Evolutionary conservation across 1,140 invertebrate species (phyloP), one percentile per base, ranked within the genome.

Genomic region (Pseudomyrmex concolor): DNA sequence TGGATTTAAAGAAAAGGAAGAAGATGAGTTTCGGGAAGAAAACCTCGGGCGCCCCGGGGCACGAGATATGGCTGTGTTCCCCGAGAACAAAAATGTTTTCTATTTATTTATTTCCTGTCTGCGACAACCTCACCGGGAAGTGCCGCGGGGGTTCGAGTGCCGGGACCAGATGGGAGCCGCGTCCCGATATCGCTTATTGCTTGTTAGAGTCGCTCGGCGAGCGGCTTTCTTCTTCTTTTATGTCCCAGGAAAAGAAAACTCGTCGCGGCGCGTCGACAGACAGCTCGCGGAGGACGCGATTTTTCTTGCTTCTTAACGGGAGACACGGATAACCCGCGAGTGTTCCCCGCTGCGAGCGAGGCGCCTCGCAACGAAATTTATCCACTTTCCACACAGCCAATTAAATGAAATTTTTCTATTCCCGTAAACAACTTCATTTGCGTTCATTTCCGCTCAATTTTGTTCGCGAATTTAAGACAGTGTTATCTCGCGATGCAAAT

Each of bases 41-140:
- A 63, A 62, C 9, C 55, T 34, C 50, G 25, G 45, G 19, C 43
- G 19, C 17, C 51, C 34, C 15, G 43, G 50, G 72, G 51, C 45
- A 83, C 71, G 60, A 34, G 25, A 64, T 22, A 64, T 43, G 54
- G 17, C 62, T 34, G 43, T 70, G 12, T 70, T 59, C 15, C 45
- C 45, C 7, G 64, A 50, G 50, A 57, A 50, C 80, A 19, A 87
- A 51, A 81, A 89, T 84, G 74, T 87, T 82, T 82, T 82, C 70
- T 82, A 82, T 74, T 82, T 81, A 81, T 81, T 81, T 82, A 82
- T 82, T 82, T 82, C 70, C 78, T 48, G 78, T 73, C 71, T 82
- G 57, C 78, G 70, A 82, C 78, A 74, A 82, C 48, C 48, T 73
- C 54, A 50, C 12, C 54, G 76, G 43, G 55, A 78, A 71, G 51